Evolutionary conservation across 1,140 invertebrate genomes (phyloP).

Genomic region (Trichomalopsis sarcophagae): DNA sequence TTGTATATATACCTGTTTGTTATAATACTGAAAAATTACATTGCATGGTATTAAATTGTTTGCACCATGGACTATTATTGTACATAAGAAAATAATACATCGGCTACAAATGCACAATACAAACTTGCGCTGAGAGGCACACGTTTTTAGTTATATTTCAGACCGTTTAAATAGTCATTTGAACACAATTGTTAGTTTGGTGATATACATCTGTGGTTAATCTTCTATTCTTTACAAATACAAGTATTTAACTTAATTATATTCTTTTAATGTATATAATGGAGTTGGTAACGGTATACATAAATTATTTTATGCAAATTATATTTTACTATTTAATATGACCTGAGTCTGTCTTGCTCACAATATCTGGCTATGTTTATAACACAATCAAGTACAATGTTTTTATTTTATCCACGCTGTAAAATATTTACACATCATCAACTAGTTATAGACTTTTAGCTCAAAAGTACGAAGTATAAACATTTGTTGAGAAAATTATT

Average conservation of each 20-base stretch:
- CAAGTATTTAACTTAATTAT: no score
- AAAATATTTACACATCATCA: no score
- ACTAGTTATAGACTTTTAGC: no score
- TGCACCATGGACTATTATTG: background rate
- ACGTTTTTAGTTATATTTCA: background rate
- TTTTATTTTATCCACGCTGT: no score
- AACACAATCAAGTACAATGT: no score
- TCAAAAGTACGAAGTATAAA: no score
- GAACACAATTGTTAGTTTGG: background rate
- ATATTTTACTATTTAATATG: background rate
- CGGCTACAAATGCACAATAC: background rate
- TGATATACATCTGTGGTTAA: background rate
- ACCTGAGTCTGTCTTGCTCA: no score
- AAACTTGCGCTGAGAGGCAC: background rate
- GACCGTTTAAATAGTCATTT: background rate
- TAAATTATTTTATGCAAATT: background rate
- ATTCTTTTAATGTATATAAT: no score
- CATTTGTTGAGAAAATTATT: no score
- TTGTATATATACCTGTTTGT: no score
- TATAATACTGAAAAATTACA: background rate
- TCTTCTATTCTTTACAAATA: background rate
- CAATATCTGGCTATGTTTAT: no score
- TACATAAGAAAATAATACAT: background rate
- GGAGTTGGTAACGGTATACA: no score
- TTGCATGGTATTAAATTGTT: background rate